phyloP scores from a whole-genome alignment of 2,888 invertebrate species.

The Pemphredon lugubris region DNA sequence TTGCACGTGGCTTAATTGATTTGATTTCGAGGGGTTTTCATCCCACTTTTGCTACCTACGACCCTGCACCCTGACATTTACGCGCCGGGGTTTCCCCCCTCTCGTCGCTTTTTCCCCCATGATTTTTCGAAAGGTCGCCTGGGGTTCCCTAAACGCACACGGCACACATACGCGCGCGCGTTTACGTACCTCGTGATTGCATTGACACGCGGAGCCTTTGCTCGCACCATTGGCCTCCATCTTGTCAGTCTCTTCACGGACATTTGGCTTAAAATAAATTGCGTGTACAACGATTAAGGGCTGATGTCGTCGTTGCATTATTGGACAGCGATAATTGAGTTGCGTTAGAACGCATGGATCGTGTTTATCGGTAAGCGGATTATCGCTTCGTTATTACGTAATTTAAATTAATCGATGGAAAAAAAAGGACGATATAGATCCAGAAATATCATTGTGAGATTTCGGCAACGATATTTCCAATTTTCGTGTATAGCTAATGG shows the following conservation, averaged over 20 bases:
- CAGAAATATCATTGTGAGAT: no score
- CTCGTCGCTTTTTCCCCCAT: conserved; percentile 27
- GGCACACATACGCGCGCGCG: conserved; percentile 20
- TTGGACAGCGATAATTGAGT: conserved; percentile 2
- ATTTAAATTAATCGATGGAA: not conserved
- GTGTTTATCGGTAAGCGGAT: not conserved
- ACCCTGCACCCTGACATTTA: conserved; percentile 53
- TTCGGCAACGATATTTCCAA: no score
- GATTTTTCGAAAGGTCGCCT: conserved; percentile 61
- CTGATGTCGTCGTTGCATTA: conserved; percentile 10
- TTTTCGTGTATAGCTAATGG: no score
- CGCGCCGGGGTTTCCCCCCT: conserved; percentile 35
- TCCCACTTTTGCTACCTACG: conserved; percentile 64
- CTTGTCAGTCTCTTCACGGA: conserved; percentile 42
- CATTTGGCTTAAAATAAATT: conserved; percentile 28
- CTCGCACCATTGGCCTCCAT: conserved; percentile 55
- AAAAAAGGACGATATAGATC: no score
- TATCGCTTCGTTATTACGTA: not conserved
- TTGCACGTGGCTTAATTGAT: conserved; percentile 79
- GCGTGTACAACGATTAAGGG: not conserved
- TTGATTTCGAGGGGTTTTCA: conserved; percentile 78
- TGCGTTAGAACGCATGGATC: not conserved
- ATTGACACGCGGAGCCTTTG: conserved; percentile 56
- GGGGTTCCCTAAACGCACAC: conserved; percentile 58
- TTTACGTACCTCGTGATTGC: conserved; percentile 43